Evolutionary conservation across 2,113 vertebrate genomes (phyloP).

Genomic region (Donacobius atricapilla): DNA sequence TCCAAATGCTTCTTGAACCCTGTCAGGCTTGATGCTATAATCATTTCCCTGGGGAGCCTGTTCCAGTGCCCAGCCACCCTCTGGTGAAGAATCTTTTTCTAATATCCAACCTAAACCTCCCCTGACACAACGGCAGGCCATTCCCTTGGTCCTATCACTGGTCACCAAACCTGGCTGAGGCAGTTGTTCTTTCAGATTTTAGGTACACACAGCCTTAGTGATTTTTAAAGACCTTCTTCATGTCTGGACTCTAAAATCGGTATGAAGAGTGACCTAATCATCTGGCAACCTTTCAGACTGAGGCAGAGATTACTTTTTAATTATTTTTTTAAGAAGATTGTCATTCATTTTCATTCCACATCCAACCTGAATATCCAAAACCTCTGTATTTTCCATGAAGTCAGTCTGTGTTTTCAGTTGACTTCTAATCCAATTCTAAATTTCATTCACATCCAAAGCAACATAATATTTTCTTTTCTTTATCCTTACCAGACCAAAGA

Average conservation of each 20-base stretch:
- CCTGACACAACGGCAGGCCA: background rate
- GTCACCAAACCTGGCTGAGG: background rate
- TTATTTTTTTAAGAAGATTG: background rate
- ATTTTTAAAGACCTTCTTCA: background rate
- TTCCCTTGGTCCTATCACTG: background rate
- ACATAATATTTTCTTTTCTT: background rate
- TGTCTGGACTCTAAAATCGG: background rate
- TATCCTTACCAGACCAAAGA: background rate
- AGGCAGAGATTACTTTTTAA: background rate
- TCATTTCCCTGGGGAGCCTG: background rate
- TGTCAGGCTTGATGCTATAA: background rate
- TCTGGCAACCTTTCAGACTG: background rate
- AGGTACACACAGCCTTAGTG: background rate
- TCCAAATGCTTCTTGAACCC: background rate
- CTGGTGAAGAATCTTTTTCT: background rate
- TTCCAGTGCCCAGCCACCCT: rapidly evolving
- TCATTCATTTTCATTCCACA: background rate
- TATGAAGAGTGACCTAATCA: background rate
- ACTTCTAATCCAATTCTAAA: background rate
- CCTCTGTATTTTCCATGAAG: background rate
- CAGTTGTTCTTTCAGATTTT: background rate
- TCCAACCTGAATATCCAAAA: background rate
- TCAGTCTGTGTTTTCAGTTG: background rate
- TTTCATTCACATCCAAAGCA: background rate
- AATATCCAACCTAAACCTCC: background rate